phyloP scores from a whole-genome alignment of 2,113 vertebrate genomes.

The Elachura formosa region DNA sequence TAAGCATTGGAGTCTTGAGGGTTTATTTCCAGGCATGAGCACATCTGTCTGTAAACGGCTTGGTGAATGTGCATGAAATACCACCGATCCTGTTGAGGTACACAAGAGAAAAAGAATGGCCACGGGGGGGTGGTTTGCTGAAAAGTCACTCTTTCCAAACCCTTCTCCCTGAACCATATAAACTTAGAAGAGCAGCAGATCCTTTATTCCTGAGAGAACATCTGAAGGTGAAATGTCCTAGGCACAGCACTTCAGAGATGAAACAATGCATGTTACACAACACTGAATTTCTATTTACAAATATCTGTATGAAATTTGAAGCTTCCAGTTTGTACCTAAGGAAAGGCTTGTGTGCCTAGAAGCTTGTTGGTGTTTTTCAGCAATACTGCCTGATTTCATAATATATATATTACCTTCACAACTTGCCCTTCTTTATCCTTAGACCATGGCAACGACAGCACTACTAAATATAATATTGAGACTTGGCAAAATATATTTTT shows the following conservation, averaged over 20 bases:
- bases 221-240: background rate
- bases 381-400: background rate
- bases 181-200: background rate
- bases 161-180: background rate
- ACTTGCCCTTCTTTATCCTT: conserved; percentile 30
- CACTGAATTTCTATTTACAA: background rate
- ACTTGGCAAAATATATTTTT: conserved; percentile 12
- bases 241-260: background rate
- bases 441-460: background rate
- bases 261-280: background rate
- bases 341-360: background rate
- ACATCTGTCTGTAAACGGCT: background rate
- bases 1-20: background rate
- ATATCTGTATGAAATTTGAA: background rate
- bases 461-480: conserved; percentile 21
- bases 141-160: background rate
- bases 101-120: background rate
- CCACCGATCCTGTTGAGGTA: background rate
- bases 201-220: background rate
- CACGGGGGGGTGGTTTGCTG: background rate
- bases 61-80: background rate
- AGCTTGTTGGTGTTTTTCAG: background rate
- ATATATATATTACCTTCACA: background rate
- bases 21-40: background rate
- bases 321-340: background rate